Evolutionary conservation across 2,888 invertebrate species (phyloP).

Genomic region (Epistrophe grossulariae): DNA sequence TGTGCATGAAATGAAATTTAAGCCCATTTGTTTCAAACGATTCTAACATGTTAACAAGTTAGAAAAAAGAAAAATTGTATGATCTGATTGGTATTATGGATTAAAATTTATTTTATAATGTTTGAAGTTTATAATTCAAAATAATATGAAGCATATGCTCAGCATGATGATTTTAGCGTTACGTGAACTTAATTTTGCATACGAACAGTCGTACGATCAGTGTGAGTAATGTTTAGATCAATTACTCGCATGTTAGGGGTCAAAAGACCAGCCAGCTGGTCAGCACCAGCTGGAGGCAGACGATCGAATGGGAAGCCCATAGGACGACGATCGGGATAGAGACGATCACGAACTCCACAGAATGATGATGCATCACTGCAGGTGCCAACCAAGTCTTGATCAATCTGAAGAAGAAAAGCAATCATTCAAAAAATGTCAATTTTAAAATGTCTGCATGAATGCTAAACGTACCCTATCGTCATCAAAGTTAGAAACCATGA

Average conservation of each 20-base stretch:
- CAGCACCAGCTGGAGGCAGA: slow-evolving; percentile 84
- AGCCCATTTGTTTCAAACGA: too few relatives aligned
- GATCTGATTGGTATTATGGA: too few relatives aligned
- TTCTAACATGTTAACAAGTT: too few relatives aligned
- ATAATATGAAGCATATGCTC: neutral
- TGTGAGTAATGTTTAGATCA: slow-evolving; percentile 85
- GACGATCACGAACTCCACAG: slow-evolving; percentile 90
- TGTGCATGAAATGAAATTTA: too few relatives aligned
- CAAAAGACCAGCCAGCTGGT: slow-evolving; percentile 86
- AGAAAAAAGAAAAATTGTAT: too few relatives aligned
- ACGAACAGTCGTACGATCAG: slow-evolving; percentile 82
- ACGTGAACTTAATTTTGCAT: neutral
- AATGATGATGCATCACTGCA: slow-evolving; percentile 91
- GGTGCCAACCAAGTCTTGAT: slow-evolving; percentile 81
- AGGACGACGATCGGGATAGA: slow-evolving; percentile 91
- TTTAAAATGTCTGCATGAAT: too few relatives aligned
- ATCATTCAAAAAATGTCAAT: too few relatives aligned
- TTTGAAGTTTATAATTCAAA: neutral
- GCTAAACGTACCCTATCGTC: slow-evolving; percentile 84
- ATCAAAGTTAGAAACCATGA: slow-evolving; percentile 90
- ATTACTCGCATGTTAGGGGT: slow-evolving; percentile 88
- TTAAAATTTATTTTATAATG: neutral
- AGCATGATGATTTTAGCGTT: neutral
- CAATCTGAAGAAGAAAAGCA: slow-evolving; percentile 70
- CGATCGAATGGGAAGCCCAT: slow-evolving; percentile 95